Evolutionary conservation across 2,888 invertebrate genomes (phyloP), one percentile per base, ranked within the genome.

Genomic region (Papilio protenor): DNA sequence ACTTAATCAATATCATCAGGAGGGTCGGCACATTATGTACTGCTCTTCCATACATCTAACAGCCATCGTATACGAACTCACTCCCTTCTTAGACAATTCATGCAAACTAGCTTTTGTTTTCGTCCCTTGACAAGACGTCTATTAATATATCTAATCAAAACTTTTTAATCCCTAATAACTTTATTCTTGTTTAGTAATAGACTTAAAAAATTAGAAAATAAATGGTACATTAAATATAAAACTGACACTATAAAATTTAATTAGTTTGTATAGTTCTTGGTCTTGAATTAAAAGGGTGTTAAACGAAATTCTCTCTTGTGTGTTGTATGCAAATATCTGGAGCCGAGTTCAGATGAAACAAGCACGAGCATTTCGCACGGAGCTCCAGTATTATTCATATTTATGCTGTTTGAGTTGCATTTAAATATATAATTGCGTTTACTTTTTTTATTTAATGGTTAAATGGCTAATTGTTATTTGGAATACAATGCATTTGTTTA

Each of bases 271-370:
- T n/a, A 11, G 40, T n/a, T 40, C n/a, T n/a, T 40, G 23, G 10
- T 33, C 66, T 40, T 66, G 2, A 10, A n/a, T 61, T 27, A 18
- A 40, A 23, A 47, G 57, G 27, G 27, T 59, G 47, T 55, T 74
- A 66, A 70, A 27, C 69, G 40, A n/a, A 73, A 77, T 70, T 73
- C 6, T 27, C 78, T 78, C 59, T 78, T 77, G n/a, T 74, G 77
- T 79, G 78, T 73, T 73, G 27, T 75, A 78, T 79, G 79, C 77
- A 80, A 81, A 81, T 78, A 79, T 74, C 71, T 69, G 73, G 78
- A 80, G 80, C 45, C 79, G 75, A 81, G 75, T 70, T 55, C 33
- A 49, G 69, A 18, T 78, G 66, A 78, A 79, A 79, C 79, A 79
- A 77, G 75, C 74, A 47, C 75, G 77, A 72, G 77, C 61, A 40